Evolutionary conservation across 2,113 vertebrate genomes (phyloP).

Genomic region (Prunella fulvescens): DNA sequence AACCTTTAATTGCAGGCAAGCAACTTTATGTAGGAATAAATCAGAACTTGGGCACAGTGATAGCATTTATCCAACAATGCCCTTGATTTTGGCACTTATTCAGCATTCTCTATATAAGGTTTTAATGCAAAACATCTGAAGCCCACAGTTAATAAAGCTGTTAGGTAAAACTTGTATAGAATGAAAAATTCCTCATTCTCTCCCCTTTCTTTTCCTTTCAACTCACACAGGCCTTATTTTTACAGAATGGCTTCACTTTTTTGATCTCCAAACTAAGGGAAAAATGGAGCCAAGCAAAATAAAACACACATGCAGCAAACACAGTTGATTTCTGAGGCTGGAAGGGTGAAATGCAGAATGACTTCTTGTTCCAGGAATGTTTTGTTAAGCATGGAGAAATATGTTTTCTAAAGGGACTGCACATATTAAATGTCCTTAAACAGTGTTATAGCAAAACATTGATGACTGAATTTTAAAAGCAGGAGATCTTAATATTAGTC

Average conservation of each 20-base stretch:
- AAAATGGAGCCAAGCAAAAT: constrained; percentile 31
- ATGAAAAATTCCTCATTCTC: neutral
- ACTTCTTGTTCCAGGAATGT: constrained; percentile 33
- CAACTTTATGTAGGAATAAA: constrained; percentile 35
- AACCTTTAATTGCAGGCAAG: constrained; percentile 9
- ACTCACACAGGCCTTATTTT: neutral
- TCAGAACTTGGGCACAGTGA: neutral
- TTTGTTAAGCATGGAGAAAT: constrained; percentile 24
- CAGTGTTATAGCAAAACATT: neutral
- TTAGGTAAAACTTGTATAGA: neutral
- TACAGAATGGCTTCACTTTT: constrained; percentile 4
- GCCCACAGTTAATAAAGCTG: constrained; percentile 4
- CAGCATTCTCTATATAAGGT: neutral
- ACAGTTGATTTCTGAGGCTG: neutral
- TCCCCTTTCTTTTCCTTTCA: neutral
- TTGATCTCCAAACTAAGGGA: constrained; percentile 16
- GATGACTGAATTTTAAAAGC: neutral
- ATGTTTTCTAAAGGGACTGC: constrained; percentile 1
- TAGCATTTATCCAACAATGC: neutral
- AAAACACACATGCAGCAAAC: neutral
- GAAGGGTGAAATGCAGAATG: neutral
- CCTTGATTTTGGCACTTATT: constrained; percentile 27
- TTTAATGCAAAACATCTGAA: constrained; percentile 51
- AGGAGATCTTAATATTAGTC: neutral
- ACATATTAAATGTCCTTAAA: neutral